Evolutionary conservation across 2,113 vertebrate species (phyloP).

Genomic region (Melospiza melodia): DNA sequence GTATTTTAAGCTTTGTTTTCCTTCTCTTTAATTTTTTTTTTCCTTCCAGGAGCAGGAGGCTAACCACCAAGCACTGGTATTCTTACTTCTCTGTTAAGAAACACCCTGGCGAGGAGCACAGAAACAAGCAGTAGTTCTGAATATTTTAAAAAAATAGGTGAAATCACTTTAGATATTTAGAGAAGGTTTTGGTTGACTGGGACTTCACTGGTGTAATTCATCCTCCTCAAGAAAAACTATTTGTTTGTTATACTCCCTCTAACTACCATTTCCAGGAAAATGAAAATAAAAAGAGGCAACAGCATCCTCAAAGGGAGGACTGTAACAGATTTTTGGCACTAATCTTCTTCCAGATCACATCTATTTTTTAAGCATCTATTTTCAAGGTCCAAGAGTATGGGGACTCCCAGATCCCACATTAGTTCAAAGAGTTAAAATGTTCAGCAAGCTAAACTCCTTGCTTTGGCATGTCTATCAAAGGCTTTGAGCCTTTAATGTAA

Average conservation of each 20-base stretch:
- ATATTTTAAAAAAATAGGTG: not conserved
- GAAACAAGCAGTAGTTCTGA: not conserved
- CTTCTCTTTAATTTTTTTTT: not conserved
- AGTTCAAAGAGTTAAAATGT: conserved; percentile 73
- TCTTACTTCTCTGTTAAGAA: not conserved
- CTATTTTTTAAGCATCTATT: conserved; percentile 53
- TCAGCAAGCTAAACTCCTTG: conserved; percentile 68
- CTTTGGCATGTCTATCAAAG: conserved; percentile 65
- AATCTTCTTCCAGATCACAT: conserved; percentile 55
- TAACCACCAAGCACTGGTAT: not conserved
- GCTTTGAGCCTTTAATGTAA: conserved; percentile 75
- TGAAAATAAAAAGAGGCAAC: not conserved
- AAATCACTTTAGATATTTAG: not conserved
- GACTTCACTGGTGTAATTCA: not conserved
- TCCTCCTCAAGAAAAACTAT: not conserved
- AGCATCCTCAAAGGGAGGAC: conserved; percentile 38
- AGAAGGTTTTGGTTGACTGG: not conserved
- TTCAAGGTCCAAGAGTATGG: conserved; percentile 54
- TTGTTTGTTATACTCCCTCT: not conserved
- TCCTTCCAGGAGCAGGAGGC: not conserved
- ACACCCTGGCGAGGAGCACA: not conserved
- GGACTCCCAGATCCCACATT: conserved; percentile 43
- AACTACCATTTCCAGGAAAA: conserved; percentile 28
- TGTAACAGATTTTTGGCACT: conserved; percentile 36
- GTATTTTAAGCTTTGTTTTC: not conserved